Percentiles rank a stretch among this genome's conserved stretches.
Conservation (phyloP, 64 coral and sea anemone genomes). For the Trachythela sp. region DNA sequence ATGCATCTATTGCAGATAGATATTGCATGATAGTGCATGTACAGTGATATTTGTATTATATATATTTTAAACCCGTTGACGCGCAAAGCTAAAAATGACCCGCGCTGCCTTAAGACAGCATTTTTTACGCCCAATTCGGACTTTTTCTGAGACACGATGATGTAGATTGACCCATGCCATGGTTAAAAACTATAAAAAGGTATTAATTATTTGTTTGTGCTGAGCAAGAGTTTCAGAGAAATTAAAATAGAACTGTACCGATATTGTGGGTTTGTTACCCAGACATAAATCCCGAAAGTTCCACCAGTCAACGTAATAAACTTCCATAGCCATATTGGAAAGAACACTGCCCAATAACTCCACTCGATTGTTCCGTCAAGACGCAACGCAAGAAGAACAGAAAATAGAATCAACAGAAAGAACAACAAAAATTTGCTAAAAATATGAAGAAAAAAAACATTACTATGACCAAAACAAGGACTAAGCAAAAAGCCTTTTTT, state of each 20-base stretch:
- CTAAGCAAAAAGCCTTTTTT: not conserved
- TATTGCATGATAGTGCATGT: too few species aligned
- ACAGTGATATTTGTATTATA: too few species aligned
- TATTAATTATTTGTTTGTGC: too few species aligned
- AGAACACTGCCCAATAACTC: constrained; percentile 96
- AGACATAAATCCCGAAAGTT: constrained; percentile 70
- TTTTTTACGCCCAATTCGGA: too few species aligned
- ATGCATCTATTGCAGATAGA: too few species aligned
- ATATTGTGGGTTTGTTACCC: constrained; percentile 76
- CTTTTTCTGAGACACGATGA: too few species aligned
- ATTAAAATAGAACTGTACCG: constrained; percentile 44
- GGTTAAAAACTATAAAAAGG: too few species aligned
- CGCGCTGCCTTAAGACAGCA: too few species aligned
- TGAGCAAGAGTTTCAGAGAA: not conserved
- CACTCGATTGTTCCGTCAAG: constrained; percentile 79
- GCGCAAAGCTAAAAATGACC: too few species aligned
- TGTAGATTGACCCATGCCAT: too few species aligned
- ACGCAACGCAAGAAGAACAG: constrained; percentile 80
- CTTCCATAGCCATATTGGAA: constrained; percentile 93
- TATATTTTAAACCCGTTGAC: too few species aligned
- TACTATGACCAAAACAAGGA: too few species aligned
- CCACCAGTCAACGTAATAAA: constrained; percentile 57
- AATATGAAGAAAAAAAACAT: constrained; percentile 26
- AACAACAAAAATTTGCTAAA: constrained; percentile 94
- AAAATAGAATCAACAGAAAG: constrained; percentile 84